Conservation (phyloP, 1,140 invertebrate genomes). For the Lordiphosa stackelbergi region DNA sequence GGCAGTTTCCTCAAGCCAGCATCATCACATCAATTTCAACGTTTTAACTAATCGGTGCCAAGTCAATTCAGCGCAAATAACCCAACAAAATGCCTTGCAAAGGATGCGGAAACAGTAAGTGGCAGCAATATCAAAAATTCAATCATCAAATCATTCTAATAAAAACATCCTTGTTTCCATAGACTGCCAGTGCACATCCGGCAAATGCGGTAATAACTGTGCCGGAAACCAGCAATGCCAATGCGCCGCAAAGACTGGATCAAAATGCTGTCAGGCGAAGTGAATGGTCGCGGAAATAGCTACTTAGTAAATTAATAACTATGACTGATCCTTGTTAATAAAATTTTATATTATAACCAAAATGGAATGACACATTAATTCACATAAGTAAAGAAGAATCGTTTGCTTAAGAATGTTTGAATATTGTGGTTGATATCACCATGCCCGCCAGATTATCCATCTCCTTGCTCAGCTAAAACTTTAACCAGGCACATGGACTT, state of each 20-base stretch:
- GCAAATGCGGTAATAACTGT: constrained; percentile 53
- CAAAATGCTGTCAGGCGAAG: constrained; percentile 53
- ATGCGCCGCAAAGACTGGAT: constrained; percentile 35
- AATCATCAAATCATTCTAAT: constrained; percentile 3
- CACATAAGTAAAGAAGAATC: too few species aligned
- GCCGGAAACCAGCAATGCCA: constrained; percentile 54
- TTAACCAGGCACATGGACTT: too few species aligned
- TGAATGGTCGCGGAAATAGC: constrained; percentile 15
- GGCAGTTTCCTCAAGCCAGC: not conserved
- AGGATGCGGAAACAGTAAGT: constrained; percentile 66
- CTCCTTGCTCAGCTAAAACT: too few species aligned
- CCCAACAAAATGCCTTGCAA: constrained; percentile 58
- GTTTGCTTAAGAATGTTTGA: too few species aligned
- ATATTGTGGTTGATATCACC: too few species aligned
- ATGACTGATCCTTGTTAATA: constrained; percentile 15
- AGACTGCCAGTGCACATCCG: constrained; percentile 61
- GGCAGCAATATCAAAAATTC: not conserved
- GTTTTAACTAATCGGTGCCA: not conserved
- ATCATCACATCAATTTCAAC: constrained; percentile 18
- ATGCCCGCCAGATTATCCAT: too few species aligned
- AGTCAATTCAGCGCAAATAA: not conserved
- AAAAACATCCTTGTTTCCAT: not conserved
- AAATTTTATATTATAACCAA: constrained; percentile 3
- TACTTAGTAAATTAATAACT: constrained; percentile 2
- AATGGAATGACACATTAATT: too few species aligned